Percentiles rank a stretch among this genome's conserved stretches.
Evolutionary conservation across 2,797 vertebrate species (phyloP).

Genomic region (Clangula hyemalis): DNA sequence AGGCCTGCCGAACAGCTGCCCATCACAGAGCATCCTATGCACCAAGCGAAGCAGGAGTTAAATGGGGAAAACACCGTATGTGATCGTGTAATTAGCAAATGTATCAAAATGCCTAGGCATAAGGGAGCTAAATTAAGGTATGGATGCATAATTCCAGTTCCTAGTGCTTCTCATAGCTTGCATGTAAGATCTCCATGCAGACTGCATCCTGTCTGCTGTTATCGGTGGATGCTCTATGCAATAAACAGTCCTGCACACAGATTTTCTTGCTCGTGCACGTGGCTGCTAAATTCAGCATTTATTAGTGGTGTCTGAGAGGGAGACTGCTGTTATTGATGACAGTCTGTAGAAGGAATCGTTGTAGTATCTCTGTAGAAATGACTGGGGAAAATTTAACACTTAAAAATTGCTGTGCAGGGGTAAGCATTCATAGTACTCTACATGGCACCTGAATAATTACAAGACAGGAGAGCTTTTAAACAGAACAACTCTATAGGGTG

Average conservation of each 20-base stretch:
- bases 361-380: not conserved
- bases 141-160: not conserved
- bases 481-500: not conserved
- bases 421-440: not conserved
- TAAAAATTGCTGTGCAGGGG: not conserved
- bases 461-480: not conserved
- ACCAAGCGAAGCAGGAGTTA: not conserved
- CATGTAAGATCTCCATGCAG: not conserved
- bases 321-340: not conserved
- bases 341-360: not conserved
- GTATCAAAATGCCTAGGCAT: not conserved
- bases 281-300: slow-evolving; percentile 28
- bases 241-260: not conserved
- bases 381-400: not conserved
- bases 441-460: not conserved
- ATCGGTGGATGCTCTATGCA: not conserved
- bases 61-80: not conserved
- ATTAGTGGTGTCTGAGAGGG: not conserved
- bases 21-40: not conserved
- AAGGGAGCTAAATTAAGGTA: slow-evolving; percentile 36
- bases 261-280: slow-evolving; percentile 14
- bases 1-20: slow-evolving; percentile 1
- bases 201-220: not conserved
- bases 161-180: not conserved
- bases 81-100: slow-evolving; percentile 10